A percentile compares a stretch with the other conserved stretches of the same genome.
These are phyloP conservation scores for Chrosomus eos DNA, from an alignment of 2,797 vertebrate genomes.

Conservation along the genomic window DNA sequence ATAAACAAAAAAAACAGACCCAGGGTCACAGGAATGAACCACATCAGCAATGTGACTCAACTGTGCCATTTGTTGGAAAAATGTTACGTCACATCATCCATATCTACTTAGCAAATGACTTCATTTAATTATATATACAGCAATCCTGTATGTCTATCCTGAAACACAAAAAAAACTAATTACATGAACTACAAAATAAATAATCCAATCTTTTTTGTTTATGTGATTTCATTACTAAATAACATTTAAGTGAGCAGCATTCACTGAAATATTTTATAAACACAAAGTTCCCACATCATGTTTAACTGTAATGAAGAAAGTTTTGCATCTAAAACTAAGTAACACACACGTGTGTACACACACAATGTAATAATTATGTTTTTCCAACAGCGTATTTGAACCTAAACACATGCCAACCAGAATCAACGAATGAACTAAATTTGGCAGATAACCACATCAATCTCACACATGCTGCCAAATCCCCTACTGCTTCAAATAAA, in stretches of 20 bases:
- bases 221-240: neutral
- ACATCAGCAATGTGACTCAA: neutral
- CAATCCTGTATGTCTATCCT: no score
- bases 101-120: neutral
- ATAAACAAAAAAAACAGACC: neutral
- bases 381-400: slow-evolving; percentile 63
- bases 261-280: neutral
- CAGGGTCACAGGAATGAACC: neutral
- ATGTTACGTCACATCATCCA: slow-evolving; percentile 70
- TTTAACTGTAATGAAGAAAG: neutral
- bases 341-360: slow-evolving; percentile 59
- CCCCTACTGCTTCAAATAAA: neutral
- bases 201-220: neutral
- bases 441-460: slow-evolving; percentile 55
- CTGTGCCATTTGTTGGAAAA: neutral
- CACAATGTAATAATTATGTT: slow-evolving; percentile 63
- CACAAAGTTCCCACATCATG: neutral
- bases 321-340: neutral
- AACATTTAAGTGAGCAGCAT: neutral
- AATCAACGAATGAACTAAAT: slow-evolving; percentile 62
- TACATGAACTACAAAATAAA: slow-evolving; percentile 3
- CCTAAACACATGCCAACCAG: slow-evolving; percentile 60
- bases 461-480: slow-evolving; percentile 17
- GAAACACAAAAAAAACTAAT: neutral
- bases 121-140: slow-evolving; percentile 14